A percentile compares a stretch with the other conserved stretches of the same genome.
These are phyloP conservation scores for Tamandua tetradactyla DNA, from an alignment of 2,797 vertebrate species.

Conservation along the genomic window DNA sequence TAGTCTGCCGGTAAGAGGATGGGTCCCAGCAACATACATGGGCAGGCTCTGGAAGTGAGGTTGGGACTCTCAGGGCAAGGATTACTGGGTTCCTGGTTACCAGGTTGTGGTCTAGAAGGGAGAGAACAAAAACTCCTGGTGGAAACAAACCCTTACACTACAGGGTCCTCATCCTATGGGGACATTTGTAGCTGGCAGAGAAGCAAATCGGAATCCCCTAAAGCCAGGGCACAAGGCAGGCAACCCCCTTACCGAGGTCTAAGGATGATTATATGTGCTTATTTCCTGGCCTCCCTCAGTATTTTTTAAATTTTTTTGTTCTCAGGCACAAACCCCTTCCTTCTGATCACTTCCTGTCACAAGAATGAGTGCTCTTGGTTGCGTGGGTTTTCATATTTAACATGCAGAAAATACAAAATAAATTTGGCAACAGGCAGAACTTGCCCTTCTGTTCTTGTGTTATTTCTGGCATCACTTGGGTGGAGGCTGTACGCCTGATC, in stretches of 20 bases:
- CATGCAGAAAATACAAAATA: constrained; percentile 67
- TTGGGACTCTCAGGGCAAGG: background rate
- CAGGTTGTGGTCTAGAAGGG: background rate
- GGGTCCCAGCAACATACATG: background rate
- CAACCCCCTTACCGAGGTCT: background rate
- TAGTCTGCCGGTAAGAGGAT: background rate
- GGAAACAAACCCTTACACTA: background rate
- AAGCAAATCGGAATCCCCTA: background rate
- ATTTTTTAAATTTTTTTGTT: background rate
- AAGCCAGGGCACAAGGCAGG: background rate
- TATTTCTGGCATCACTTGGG: constrained; percentile 57
- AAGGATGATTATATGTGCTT: constrained; percentile 9
- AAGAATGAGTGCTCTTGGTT: constrained; percentile 43
- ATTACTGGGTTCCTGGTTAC: background rate
- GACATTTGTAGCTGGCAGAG: background rate
- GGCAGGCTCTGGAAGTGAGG: background rate
- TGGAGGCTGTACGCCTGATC: background rate
- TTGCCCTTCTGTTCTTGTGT: constrained; percentile 63
- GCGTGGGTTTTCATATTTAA: constrained; percentile 64
- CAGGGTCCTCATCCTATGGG: background rate
- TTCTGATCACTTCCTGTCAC: constrained; percentile 65
- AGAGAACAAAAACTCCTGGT: background rate
- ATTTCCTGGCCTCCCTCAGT: background rate
- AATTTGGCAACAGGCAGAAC: constrained; percentile 58
- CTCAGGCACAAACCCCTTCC: constrained; percentile 8